Percentiles rank a stretch among this genome's conserved stretches.
Evolutionary conservation across 2,113 vertebrate species (phyloP).

Genomic region (Arenaria interpres): DNA sequence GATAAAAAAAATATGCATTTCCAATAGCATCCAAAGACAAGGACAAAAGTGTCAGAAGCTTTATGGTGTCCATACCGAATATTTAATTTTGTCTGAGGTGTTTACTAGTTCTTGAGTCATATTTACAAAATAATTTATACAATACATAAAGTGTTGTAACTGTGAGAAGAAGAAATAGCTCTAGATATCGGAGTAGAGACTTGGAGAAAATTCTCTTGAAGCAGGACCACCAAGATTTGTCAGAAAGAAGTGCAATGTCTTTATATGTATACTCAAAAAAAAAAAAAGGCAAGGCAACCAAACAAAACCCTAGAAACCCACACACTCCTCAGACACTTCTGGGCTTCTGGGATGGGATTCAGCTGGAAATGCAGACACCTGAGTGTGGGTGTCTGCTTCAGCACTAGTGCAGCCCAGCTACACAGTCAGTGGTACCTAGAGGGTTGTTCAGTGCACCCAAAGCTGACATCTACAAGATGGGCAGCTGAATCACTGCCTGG

Average conservation of each 20-base stretch:
- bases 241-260: background rate
- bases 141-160: background rate
- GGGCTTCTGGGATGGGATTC: no score
- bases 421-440: no score
- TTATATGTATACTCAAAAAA: no score
- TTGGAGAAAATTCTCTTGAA: background rate
- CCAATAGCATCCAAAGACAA: background rate
- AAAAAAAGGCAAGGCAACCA: no score
- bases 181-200: background rate
- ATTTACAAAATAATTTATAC: background rate
- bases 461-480: no score
- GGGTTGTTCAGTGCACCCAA: no score
- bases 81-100: background rate
- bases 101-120: background rate
- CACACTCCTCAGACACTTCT: no score
- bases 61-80: background rate
- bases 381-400: no score
- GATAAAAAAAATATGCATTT: background rate
- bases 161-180: background rate
- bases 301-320: no score
- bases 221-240: background rate
- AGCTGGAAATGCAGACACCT: no score
- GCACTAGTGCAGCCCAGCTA: no score
- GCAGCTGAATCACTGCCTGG: no score
- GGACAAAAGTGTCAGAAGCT: background rate